Evolutionary conservation across 2,113 vertebrate species (phyloP).

Genomic region (Pyrgilauda ruficollis): DNA sequence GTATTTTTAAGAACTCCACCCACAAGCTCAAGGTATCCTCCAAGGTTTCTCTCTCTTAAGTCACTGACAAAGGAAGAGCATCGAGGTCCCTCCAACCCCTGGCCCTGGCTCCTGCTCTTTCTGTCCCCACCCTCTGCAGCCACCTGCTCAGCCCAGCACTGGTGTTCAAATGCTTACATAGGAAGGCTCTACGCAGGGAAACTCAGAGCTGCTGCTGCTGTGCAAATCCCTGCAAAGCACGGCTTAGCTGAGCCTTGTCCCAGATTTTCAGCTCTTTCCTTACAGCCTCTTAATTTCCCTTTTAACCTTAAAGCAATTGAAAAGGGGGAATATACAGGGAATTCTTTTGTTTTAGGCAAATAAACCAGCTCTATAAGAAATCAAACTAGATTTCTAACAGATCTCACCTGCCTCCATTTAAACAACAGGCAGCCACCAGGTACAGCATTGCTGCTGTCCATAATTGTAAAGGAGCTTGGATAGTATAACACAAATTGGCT

Average conservation of each 20-base stretch:
- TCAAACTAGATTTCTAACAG: not conserved
- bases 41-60: not conserved
- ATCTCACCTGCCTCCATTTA: not conserved
- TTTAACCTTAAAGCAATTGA: not conserved
- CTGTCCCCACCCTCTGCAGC: not conserved
- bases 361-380: not conserved
- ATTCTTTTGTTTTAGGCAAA: not conserved
- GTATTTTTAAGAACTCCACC: not conserved
- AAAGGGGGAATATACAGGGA: not conserved
- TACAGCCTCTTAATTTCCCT: not conserved
- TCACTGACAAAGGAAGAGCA: not conserved
- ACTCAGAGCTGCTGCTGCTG: not conserved
- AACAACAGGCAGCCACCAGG: not conserved
- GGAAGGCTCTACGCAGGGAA: not conserved
- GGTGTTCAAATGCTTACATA: rapidly evolving
- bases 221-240: rapidly evolving
- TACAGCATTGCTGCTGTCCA: rapidly evolving
- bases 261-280: not conserved
- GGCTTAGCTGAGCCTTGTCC: not conserved
- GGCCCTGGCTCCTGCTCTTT: not conserved
- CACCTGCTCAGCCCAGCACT: not conserved
- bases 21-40: not conserved
- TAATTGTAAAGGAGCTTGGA: not conserved
- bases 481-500: not conserved
- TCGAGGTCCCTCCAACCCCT: not conserved